Conservation (phyloP, 2,113 vertebrate species). For the Elanoides forficatus region DNA sequence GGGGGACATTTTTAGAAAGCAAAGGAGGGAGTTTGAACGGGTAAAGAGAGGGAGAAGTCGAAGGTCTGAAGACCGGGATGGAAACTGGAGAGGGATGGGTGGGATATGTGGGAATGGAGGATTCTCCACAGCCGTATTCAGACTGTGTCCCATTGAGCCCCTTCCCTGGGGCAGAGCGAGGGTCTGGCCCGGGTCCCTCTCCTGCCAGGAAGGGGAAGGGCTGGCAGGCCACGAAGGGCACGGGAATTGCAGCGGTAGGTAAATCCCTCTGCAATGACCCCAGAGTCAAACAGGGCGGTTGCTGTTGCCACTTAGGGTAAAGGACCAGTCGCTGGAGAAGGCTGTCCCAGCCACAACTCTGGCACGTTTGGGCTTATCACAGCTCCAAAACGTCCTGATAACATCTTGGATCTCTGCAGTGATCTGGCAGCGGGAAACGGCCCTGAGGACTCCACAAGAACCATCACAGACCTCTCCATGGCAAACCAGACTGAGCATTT, state of each 20-base stretch:
- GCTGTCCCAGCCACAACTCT: neutral
- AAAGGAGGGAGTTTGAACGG: neutral
- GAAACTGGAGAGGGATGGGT: neutral
- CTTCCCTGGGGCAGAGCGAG: neutral
- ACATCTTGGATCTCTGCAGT: neutral
- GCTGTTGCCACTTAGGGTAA: accelerated
- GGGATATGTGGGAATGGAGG: neutral
- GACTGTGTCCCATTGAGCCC: accelerated
- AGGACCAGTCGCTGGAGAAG: neutral
- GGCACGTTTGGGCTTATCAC: neutral
- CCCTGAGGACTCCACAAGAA: neutral
- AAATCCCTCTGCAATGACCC: neutral
- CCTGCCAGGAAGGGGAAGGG: neutral
- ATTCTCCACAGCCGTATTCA: neutral
- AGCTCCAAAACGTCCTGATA: neutral
- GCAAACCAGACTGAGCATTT: neutral
- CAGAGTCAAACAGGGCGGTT: neutral
- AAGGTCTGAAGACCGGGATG: neutral
- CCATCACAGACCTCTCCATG: accelerated
- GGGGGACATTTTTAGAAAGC: neutral
- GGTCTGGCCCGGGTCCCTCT: neutral
- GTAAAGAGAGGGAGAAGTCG: neutral
- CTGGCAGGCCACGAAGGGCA: neutral
- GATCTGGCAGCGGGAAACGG: accelerated
- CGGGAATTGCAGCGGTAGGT: neutral